A percentile compares a stretch with the other conserved stretches of the same genome.
Evolutionary conservation across 2,888 invertebrate species (phyloP).

Genomic region (Meteorus cinctellus): DNA sequence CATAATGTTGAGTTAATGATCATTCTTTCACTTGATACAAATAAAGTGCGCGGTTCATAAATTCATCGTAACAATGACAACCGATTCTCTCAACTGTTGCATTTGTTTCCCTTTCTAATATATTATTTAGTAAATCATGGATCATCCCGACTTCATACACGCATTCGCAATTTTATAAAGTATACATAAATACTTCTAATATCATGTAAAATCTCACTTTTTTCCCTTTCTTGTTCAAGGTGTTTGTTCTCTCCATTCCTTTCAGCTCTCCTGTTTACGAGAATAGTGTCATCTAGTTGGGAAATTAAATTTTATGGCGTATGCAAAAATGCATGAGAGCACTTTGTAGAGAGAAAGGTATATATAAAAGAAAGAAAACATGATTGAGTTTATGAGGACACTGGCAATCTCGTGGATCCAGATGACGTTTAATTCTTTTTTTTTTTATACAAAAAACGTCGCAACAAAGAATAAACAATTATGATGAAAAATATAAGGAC

Average conservation of each 20-base stretch:
- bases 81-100: conserved; percentile 17
- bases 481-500: conserved; percentile 23
- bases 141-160: conserved; percentile 35
- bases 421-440: conserved; percentile 15
- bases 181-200: conserved; percentile 61
- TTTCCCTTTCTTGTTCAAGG: conserved; percentile 21
- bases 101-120: conserved; percentile 26
- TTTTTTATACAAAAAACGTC: conserved; percentile 4
- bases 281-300: neutral
- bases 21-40: conserved; percentile 17
- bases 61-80: conserved; percentile 33
- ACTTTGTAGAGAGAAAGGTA: neutral
- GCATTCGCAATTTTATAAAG: conserved; percentile 43
- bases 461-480: conserved; percentile 18
- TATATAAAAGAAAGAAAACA: neutral
- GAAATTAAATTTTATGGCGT: conserved; percentile 10
- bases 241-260: conserved; percentile 6
- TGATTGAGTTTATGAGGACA: conserved; percentile 9
- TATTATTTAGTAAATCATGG: conserved; percentile 38
- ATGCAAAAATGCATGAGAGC: neutral
- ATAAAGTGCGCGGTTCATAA: neutral
- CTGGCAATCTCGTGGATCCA: conserved; percentile 10
- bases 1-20: conserved; percentile 38
- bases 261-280: neutral
- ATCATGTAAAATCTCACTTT: conserved; percentile 65